Conservation (phyloP, 2,797 vertebrate species). For the Adrianichthys oophorus region DNA sequence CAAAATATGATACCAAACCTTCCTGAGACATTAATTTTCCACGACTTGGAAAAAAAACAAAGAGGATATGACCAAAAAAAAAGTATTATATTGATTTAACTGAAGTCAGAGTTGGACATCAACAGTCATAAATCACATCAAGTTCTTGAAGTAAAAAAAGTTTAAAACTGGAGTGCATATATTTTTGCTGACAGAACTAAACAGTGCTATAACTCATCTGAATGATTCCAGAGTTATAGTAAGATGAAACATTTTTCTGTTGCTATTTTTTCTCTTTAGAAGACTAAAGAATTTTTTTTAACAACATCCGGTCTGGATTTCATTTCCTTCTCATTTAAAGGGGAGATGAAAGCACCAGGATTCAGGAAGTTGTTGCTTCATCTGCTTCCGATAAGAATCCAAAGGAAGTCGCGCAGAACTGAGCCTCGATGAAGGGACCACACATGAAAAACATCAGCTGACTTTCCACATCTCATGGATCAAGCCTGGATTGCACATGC, state of each 20-base stretch:
- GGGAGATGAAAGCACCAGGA: constrained; percentile 26
- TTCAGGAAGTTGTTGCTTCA: constrained; percentile 33
- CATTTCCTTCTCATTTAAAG: constrained; percentile 18
- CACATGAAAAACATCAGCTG: constrained; percentile 41
- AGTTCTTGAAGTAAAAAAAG: too few relatives aligned
- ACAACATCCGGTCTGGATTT: constrained; percentile 3
- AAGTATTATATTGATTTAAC: too few relatives aligned
- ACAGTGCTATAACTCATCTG: background rate
- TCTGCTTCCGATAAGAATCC: constrained; percentile 49
- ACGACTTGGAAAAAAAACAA: too few relatives aligned
- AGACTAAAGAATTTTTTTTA: background rate
- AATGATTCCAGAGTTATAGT: background rate
- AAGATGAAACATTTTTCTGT: constrained; percentile 2
- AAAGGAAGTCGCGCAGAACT: constrained; percentile 29
- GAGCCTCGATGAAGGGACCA: constrained; percentile 33
- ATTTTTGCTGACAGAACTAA: background rate
- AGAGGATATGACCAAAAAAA: too few relatives aligned
- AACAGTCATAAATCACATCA: too few relatives aligned
- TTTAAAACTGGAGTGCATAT: background rate
- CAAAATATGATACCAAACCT: too few relatives aligned
- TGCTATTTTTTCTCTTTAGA: constrained; percentile 5
- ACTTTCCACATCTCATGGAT: constrained; percentile 26
- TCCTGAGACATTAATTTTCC: too few relatives aligned
- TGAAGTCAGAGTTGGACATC: too few relatives aligned
- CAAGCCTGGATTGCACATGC: background rate